A percentile compares a stretch with the other conserved stretches of the same genome.
These are phyloP conservation scores for Ariopsis seemanni DNA, from an alignment of 2,113 vertebrate genomes.

Conservation along the genomic window DNA sequence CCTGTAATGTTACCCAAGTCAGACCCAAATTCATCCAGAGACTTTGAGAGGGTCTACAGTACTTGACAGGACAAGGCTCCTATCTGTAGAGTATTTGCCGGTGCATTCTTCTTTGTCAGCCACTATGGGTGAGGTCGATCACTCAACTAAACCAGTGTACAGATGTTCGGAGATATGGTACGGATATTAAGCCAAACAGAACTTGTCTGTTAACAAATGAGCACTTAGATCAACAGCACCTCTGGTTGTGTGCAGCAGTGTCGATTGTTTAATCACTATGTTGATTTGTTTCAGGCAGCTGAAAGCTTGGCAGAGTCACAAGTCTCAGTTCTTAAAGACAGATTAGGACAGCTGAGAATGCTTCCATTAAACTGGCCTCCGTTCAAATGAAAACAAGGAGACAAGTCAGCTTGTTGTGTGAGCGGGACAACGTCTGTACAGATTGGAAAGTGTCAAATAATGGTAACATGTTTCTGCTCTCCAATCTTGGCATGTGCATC, in stretches of 20 bases:
- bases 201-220: not conserved
- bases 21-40: constrained; percentile 35
- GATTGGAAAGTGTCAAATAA: constrained; percentile 56
- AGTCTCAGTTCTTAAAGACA: constrained; percentile 4
- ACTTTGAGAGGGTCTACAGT: constrained; percentile 43
- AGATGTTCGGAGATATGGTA: not conserved
- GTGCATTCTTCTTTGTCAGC: not conserved
- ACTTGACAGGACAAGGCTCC: constrained; percentile 29
- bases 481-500: constrained; percentile 51
- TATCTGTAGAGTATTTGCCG: not conserved
- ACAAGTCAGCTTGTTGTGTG: constrained; percentile 25
- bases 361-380: constrained; percentile 16
- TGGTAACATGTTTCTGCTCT: constrained; percentile 55
- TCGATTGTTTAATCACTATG: constrained; percentile 16
- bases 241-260: not conserved
- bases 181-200: constrained; percentile 2
- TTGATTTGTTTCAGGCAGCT: constrained; percentile 29
- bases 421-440: constrained; percentile 18
- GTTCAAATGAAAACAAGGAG: constrained; percentile 49
- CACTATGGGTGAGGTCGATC: not conserved
- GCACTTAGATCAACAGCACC: not conserved
- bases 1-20: constrained; percentile 52
- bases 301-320: not conserved
- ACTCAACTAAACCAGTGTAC: not conserved
- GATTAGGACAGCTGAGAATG: constrained; percentile 45